phyloP scores from a whole-genome alignment of 1,140 invertebrate genomes.

The Charaxes varanes region DNA sequence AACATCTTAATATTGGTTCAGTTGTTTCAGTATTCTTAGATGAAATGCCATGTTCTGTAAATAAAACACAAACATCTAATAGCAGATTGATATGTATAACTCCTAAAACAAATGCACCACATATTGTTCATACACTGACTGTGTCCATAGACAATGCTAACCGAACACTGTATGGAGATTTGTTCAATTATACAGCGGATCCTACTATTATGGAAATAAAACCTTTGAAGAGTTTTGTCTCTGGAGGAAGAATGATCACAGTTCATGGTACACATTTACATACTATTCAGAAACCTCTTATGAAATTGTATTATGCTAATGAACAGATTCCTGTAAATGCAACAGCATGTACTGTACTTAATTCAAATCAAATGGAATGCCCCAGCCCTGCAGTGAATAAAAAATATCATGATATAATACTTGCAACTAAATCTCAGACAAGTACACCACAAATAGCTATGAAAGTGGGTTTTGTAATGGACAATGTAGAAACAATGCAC shows the following conservation, averaged over 20 bases:
- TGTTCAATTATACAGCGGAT: conserved; percentile 93
- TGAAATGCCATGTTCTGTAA: conserved; percentile 90
- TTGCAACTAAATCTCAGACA: conserved; percentile 65
- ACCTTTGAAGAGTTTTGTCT: conserved; percentile 89
- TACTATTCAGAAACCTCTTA: conserved; percentile 92
- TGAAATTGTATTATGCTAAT: conserved; percentile 86
- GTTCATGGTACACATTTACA: conserved; percentile 94
- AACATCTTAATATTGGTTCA: conserved; percentile 95
- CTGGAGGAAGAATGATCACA: conserved; percentile 94
- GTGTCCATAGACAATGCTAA: conserved; percentile 75
- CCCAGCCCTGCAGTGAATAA: conserved; percentile 89
- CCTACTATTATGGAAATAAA: conserved; percentile 96
- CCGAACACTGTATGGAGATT: conserved; percentile 88
- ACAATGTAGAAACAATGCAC: conserved; percentile 91
- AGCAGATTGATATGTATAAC: conserved; percentile 91
- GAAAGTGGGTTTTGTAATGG: conserved; percentile 95
- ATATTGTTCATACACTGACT: conserved; percentile 67
- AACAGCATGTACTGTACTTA: conserved; percentile 89
- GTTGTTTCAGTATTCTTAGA: conserved; percentile 91
- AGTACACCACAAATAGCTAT: conserved; percentile 77
- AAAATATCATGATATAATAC: conserved; percentile 72
- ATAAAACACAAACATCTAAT: conserved; percentile 91
- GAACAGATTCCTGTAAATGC: conserved; percentile 83
- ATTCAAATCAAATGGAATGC: conserved; percentile 94
- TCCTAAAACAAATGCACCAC: conserved; percentile 74